phyloP scores from a whole-genome alignment of 2,797 vertebrate genomes.

The Valencia hispanica region DNA sequence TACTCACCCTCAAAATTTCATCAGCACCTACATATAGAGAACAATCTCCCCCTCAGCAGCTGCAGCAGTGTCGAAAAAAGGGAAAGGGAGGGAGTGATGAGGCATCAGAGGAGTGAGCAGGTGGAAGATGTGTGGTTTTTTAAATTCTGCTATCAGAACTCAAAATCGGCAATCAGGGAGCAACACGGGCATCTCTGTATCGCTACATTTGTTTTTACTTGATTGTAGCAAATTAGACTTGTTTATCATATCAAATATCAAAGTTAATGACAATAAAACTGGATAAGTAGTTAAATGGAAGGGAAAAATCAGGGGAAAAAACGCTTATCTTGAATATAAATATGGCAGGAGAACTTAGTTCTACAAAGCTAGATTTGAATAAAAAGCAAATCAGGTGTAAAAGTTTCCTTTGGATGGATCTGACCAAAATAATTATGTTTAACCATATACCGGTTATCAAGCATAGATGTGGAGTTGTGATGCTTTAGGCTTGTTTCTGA shows the following conservation, averaged over 20 bases:
- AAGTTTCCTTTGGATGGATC: background rate
- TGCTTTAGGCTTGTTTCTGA: background rate
- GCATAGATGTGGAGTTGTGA: background rate
- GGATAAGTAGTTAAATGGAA: background rate
- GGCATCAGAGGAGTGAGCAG: slow-evolving; percentile 47
- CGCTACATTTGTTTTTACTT: background rate
- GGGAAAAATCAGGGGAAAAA: background rate
- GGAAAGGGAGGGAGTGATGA: slow-evolving; percentile 27
- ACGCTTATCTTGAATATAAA: background rate
- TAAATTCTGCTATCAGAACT: slow-evolving; percentile 26
- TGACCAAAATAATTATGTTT: background rate
- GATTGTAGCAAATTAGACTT: background rate
- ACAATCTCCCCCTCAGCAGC: slow-evolving; percentile 53
- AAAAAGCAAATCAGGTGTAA: background rate
- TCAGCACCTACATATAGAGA: slow-evolving; percentile 73
- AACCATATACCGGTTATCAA: background rate
- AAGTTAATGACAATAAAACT: background rate
- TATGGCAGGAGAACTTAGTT: background rate
- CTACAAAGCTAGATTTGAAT: background rate
- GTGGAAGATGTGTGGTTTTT: slow-evolving; percentile 32
- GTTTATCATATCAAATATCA: background rate
- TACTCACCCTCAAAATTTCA: slow-evolving; percentile 73
- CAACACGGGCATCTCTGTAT: slow-evolving; percentile 19
- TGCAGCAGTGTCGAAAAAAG: slow-evolving; percentile 21
- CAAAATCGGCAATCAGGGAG: slow-evolving; percentile 20